phyloP scores from a whole-genome alignment of 2,888 invertebrate species.

The Aphodius granarius region DNA sequence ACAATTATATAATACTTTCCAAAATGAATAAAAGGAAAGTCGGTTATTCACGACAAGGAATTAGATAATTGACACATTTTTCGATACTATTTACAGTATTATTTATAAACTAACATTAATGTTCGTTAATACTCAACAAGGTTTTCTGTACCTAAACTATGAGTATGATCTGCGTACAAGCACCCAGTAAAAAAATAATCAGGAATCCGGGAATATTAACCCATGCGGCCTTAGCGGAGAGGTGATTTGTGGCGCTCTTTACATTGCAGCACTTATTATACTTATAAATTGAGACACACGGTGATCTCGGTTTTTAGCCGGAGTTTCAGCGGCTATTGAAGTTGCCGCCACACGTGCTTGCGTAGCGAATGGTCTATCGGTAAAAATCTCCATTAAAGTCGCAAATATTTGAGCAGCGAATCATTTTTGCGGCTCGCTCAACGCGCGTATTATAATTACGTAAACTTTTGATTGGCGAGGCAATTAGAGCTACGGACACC shows the following conservation, averaged over 20 bases:
- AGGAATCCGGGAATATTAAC: background rate
- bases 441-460: background rate
- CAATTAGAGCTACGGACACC: background rate
- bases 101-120: background rate
- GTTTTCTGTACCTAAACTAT: background rate
- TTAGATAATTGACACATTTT: background rate
- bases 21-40: background rate
- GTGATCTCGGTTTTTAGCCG: background rate
- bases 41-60: background rate
- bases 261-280: background rate
- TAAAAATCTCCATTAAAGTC: background rate
- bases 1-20: background rate
- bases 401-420: background rate
- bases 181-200: background rate
- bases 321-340: background rate
- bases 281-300: background rate
- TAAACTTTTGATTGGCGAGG: background rate
- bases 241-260: background rate
- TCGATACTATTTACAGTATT: background rate
- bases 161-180: background rate
- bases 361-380: background rate
- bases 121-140: background rate
- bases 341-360: background rate
- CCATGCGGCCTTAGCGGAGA: background rate
- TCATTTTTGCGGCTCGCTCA: background rate